Evolutionary conservation across 2,888 invertebrate species (phyloP).

Genomic region (Protodeltote pygarga): DNA sequence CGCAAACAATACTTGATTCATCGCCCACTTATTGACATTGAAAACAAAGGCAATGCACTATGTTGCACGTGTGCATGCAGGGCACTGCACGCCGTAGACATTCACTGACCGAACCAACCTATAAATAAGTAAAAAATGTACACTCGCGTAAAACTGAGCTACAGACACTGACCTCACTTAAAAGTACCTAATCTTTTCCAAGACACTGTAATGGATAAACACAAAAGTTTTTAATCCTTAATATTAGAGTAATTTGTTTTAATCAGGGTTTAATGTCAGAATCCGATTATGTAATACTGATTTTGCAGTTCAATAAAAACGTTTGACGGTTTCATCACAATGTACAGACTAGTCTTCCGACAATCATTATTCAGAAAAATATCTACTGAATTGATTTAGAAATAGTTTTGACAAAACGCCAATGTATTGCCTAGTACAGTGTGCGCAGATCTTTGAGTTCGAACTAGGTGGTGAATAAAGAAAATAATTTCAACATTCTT

Average conservation of each 20-base stretch:
- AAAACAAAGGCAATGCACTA: slow-evolving; percentile 44
- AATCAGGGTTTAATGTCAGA: slow-evolving; percentile 27
- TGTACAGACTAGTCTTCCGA: slow-evolving; percentile 16
- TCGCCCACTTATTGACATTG: slow-evolving; percentile 42
- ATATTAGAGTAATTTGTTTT: slow-evolving; percentile 32
- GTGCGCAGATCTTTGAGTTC: slow-evolving; percentile 23
- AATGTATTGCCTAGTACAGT: slow-evolving; percentile 28
- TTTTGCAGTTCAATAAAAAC: slow-evolving; percentile 24
- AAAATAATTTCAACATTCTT: slow-evolving; percentile 35
- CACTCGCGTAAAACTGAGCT: slow-evolving; percentile 12
- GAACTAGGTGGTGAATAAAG: slow-evolving; percentile 34
- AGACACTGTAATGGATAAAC: slow-evolving; percentile 25
- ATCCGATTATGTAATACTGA: slow-evolving; percentile 30
- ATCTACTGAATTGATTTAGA: slow-evolving; percentile 28
- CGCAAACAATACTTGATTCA: slow-evolving; percentile 41
- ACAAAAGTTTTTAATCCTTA: slow-evolving; percentile 26
- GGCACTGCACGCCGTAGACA: slow-evolving; percentile 7
- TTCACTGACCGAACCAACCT: slow-evolving; percentile 4
- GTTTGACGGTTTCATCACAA: slow-evolving; percentile 4
- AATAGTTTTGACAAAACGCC: slow-evolving; percentile 48
- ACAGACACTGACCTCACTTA: slow-evolving; percentile 24
- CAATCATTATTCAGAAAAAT: slow-evolving; percentile 31
- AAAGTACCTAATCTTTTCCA: slow-evolving; percentile 23
- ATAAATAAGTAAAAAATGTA: slow-evolving; percentile 37
- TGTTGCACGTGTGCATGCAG: slow-evolving; percentile 24